phyloP scores from a whole-genome alignment of 2,113 vertebrate species.

The Gulo gulo region DNA sequence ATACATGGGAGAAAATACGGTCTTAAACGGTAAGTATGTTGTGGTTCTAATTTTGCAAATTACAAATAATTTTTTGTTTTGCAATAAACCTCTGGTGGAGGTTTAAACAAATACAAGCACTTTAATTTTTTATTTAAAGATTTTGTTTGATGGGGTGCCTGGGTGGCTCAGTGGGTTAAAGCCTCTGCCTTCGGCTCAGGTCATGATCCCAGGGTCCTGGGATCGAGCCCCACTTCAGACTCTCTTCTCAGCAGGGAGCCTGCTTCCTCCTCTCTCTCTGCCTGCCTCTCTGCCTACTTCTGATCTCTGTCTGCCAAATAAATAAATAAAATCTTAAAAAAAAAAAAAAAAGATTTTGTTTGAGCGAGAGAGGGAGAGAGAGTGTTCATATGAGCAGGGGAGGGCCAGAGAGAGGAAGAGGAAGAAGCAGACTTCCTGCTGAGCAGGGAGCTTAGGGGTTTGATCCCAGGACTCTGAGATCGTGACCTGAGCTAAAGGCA shows the following conservation, averaged over 20 bases:
- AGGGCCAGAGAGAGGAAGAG: not conserved
- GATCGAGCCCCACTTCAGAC: too few species aligned
- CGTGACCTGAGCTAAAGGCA: not conserved
- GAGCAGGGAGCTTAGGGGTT: not conserved
- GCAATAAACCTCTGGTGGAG: not conserved
- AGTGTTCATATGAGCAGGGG: not conserved
- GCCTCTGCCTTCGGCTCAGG: too few species aligned
- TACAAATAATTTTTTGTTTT: not conserved
- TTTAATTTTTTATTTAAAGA: not conserved
- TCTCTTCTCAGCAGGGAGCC: too few species aligned
- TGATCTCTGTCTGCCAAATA: too few species aligned
- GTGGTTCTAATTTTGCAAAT: not conserved
- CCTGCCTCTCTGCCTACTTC: too few species aligned
- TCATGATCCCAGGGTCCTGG: too few species aligned
- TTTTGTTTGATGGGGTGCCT: not conserved
- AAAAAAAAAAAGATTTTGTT: not conserved
- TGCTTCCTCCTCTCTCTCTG: too few species aligned
- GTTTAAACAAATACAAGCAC: not conserved
- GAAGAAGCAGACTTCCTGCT: not conserved
- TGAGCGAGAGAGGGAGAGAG: not conserved
- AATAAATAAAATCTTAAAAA: too few species aligned
- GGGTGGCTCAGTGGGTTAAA: too few species aligned
- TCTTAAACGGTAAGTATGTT: not conserved
- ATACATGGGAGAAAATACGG: not conserved
- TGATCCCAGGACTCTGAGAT: not conserved